Conservation (phyloP, 2,888 invertebrate genomes). For the Crossocerus cetratus region DNA sequence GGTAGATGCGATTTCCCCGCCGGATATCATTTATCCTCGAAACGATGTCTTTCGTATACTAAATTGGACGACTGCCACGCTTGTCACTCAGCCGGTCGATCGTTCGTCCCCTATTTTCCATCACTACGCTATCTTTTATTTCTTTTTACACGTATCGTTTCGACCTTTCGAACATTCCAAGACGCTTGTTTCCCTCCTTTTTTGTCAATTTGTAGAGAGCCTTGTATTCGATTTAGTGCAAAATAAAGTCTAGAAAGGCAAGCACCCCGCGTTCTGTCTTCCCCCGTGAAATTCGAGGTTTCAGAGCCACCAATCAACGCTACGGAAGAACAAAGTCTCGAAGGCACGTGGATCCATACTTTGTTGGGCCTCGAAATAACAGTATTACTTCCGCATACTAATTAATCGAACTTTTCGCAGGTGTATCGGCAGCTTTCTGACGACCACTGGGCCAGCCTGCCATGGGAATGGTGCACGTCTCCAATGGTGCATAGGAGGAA, state of each 20-base stretch:
- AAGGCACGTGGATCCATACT: too few species aligned
- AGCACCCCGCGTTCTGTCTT: constrained; percentile 38
- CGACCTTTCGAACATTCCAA: constrained; percentile 74
- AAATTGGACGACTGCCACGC: too few species aligned
- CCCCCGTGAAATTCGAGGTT: background rate
- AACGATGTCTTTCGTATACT: too few species aligned
- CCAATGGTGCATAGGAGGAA: background rate
- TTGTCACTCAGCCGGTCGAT: constrained; percentile 23
- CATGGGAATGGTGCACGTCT: background rate
- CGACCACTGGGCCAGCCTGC: too few species aligned
- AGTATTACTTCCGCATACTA: constrained; percentile 49
- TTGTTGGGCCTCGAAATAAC: background rate
- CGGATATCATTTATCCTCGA: too few species aligned
- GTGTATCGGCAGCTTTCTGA: constrained; percentile 32
- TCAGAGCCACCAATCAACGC: background rate
- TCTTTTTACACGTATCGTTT: constrained; percentile 64
- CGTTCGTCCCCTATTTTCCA: constrained; percentile 44
- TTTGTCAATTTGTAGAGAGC: constrained; percentile 74
- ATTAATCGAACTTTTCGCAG: constrained; percentile 50
- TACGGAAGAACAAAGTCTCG: too few species aligned
- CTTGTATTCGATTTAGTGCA: constrained; percentile 76
- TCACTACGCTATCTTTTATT: constrained; percentile 58
- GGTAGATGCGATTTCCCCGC: too few species aligned
- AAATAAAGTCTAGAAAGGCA: constrained; percentile 77
- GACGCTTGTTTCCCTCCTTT: constrained; percentile 67